Evolutionary conservation across 2,797 vertebrate species (phyloP).

Genomic region (Tarsius wallacei): DNA sequence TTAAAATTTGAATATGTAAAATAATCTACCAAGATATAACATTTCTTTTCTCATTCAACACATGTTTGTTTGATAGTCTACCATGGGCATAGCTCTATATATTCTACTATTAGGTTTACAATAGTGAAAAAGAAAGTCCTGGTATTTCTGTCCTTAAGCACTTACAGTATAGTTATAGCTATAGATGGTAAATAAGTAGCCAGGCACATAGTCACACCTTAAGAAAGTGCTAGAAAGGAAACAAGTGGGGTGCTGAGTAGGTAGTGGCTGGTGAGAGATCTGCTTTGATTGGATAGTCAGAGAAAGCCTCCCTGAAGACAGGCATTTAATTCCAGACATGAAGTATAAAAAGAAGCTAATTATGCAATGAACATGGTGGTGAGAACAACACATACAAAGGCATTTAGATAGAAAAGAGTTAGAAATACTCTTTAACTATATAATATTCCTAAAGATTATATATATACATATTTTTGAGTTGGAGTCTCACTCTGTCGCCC

Average conservation of each 20-base stretch:
- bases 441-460: conserved; percentile 40
- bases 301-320: neutral
- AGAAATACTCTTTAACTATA: neutral
- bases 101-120: neutral
- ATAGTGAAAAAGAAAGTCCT: neutral
- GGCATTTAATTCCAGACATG: neutral
- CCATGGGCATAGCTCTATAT: neutral
- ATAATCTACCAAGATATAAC: neutral
- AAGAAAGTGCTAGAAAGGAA: neutral
- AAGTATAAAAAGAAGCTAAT: neutral
- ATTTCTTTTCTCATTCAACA: conserved; percentile 45
- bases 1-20: neutral
- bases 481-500: too few species aligned
- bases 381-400: neutral
- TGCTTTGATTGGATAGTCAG: neutral
- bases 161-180: neutral
- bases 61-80: conserved; percentile 6
- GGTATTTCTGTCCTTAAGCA: neutral
- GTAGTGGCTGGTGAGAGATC: neutral
- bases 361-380: neutral
- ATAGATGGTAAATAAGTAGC: neutral
- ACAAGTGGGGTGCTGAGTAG: neutral
- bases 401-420: neutral
- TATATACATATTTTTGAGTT: too few species aligned
- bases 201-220: neutral